Evolutionary conservation across 2,888 invertebrate species (phyloP), one percentile per base, ranked within the genome.

Genomic region (Epistrophe eligans): DNA sequence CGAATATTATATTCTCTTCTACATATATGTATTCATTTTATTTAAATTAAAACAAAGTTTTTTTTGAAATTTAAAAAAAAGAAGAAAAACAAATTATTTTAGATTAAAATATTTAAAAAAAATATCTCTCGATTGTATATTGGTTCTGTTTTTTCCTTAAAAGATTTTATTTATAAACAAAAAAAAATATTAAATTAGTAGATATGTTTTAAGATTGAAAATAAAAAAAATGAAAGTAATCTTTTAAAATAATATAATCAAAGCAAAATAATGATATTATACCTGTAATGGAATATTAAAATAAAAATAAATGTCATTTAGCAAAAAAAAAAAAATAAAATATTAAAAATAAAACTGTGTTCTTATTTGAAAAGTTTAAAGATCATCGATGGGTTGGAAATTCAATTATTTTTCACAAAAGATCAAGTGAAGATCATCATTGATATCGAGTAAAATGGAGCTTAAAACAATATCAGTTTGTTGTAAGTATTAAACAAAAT

Each of bases 291-390:
- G 83, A 87, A 83, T 83, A 79, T 83, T 83, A 71, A 79, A 84
- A 67, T 87, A 64, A 76, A 87, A 87, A 62, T 82, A 70, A 82
- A 79, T 87, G 82, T 87, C 85, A 77, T 87, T 82, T 82, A 85
- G 82, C 73, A 83, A 79, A 79, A 83, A 80, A 72, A 72, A 70
- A 40, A 71, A 74, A 32, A 72, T 19, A 77, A 24, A 83, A 62
- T n/a, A 28, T 55, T 17, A 77, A 50, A 38, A 40, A 60, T 38
- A 38, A 15, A 19, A 45, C 1, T 50, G 35, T 50, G 48, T 74
- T 50, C 38, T 64, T 67, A 48, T 62, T 60, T 62, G 3, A 15
- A 10, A 8, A 11, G 38, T 13, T 15, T 19, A 3, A 38, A 38
- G 35, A 50, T 9, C 24, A 48, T 38, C 15, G 15, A 38, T 40